Evolutionary conservation across 2,888 invertebrate species (phyloP).

Genomic region (Euproctis similis): DNA sequence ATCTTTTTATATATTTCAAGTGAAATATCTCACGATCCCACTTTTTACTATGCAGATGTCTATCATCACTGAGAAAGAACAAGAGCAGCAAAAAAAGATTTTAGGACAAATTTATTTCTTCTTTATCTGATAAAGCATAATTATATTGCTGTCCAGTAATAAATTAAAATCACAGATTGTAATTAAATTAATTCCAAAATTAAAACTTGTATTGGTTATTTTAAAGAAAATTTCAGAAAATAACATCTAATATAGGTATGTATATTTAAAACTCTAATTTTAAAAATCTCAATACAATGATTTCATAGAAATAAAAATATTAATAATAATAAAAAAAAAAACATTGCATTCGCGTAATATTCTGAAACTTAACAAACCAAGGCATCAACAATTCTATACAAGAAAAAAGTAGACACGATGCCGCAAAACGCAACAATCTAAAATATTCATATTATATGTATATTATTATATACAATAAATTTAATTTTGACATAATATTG

Average conservation of each 20-base stretch:
- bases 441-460: slow-evolving; percentile 52
- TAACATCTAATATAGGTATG: slow-evolving; percentile 38
- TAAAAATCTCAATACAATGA: slow-evolving; percentile 51
- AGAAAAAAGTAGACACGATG: no score
- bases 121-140: slow-evolving; percentile 24
- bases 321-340: slow-evolving; percentile 38
- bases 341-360: slow-evolving; percentile 58
- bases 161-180: slow-evolving; percentile 73
- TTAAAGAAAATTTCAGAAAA: slow-evolving; percentile 23
- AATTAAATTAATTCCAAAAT: slow-evolving; percentile 58
- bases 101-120: slow-evolving; percentile 46
- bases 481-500: slow-evolving; percentile 39
- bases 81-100: slow-evolving; percentile 70
- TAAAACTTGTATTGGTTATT: no score
- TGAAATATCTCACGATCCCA: no score
- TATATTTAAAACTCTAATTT: slow-evolving; percentile 40
- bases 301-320: no score
- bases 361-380: slow-evolving; percentile 66
- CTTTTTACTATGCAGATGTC: slow-evolving; percentile 68
- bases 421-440: slow-evolving; percentile 61
- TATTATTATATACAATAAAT: slow-evolving; percentile 39
- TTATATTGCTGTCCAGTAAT: slow-evolving; percentile 55
- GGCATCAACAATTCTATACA: slow-evolving; percentile 16
- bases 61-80: slow-evolving; percentile 70
- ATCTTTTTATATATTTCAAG: no score